These are phyloP conservation scores for Macrobrachium rosenbergii DNA, from an alignment of 1,140 invertebrate species.

Conservation along the genomic window DNA sequence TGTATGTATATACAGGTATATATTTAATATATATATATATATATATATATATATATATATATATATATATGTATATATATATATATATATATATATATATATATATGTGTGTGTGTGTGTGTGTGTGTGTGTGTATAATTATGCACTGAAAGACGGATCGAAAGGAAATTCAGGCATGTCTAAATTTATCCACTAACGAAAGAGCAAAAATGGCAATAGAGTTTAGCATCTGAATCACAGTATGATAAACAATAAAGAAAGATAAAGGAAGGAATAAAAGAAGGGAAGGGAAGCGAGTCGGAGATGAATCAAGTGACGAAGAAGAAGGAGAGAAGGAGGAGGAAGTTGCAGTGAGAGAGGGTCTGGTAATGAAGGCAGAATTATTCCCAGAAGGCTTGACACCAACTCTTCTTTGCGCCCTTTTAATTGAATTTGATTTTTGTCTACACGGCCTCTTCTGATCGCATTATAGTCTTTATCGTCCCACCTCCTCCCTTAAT, in stretches of 20 bases:
- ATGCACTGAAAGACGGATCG: neutral
- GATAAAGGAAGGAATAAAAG: neutral
- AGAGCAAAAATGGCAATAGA: no score
- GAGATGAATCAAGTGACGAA: neutral
- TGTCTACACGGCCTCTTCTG: conserved; percentile 49
- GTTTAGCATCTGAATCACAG: no score
- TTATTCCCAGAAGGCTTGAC: conserved; percentile 58
- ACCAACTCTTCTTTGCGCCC: conserved; percentile 53
- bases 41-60: neutral
- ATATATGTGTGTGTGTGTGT: neutral
- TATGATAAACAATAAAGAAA: neutral
- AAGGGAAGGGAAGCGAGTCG: neutral
- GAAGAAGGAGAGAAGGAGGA: neutral
- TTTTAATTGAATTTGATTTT: conserved; percentile 64
- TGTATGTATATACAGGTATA: no score
- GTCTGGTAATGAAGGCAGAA: conserved; percentile 54
- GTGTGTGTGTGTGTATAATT: neutral
- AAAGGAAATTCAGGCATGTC: no score
- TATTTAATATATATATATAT: no score
- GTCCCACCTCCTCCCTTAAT: conserved; percentile 38
- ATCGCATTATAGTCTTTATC: conserved; percentile 56
- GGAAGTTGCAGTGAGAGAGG: neutral
- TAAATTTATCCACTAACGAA: no score
- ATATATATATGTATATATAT: conserved; percentile 1
- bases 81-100: neutral